Evolutionary conservation across 2,113 vertebrate species (phyloP).

Genomic region (Eurypyga helias): DNA sequence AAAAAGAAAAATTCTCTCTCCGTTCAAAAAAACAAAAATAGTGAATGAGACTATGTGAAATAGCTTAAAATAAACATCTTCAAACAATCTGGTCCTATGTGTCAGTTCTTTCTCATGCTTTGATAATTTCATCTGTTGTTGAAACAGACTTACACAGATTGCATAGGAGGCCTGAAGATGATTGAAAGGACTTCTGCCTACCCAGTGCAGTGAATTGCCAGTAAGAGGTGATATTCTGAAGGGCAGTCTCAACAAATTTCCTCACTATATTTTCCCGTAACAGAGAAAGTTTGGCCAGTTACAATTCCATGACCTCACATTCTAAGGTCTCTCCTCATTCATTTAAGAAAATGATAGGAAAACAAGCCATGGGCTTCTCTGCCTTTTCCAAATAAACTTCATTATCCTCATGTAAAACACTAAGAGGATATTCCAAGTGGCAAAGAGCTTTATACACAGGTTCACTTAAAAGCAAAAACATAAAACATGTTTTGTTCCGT

Average conservation of each 20-base stretch:
- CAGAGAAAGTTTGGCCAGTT: neutral
- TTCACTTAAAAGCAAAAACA: slow-evolving; percentile 48
- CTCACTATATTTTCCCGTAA: neutral
- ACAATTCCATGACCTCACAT: neutral
- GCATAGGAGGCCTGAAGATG: neutral
- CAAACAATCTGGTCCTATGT: slow-evolving; percentile 47
- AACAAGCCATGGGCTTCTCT: neutral
- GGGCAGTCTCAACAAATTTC: neutral
- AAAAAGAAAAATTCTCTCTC: neutral
- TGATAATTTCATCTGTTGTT: slow-evolving; percentile 50
- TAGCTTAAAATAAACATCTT: slow-evolving; percentile 61
- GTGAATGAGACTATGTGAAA: slow-evolving; percentile 39
- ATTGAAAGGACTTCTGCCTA: slow-evolving; percentile 15
- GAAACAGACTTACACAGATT: slow-evolving; percentile 29
- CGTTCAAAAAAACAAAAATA: slow-evolving; percentile 18
- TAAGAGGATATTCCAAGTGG: slow-evolving; percentile 22
- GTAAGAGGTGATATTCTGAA: neutral
- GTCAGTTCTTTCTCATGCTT: slow-evolving; percentile 41
- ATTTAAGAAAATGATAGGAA: slow-evolving; percentile 26
- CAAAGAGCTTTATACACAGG: slow-evolving; percentile 5
- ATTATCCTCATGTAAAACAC: slow-evolving; percentile 49
- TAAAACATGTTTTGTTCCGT: slow-evolving; percentile 43
- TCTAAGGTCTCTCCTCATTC: slow-evolving; percentile 1
- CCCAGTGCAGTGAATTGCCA: neutral
- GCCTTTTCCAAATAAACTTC: slow-evolving; percentile 38